Conservation (phyloP, 2,888 invertebrate species). For the Hipparchia semele region DNA sequence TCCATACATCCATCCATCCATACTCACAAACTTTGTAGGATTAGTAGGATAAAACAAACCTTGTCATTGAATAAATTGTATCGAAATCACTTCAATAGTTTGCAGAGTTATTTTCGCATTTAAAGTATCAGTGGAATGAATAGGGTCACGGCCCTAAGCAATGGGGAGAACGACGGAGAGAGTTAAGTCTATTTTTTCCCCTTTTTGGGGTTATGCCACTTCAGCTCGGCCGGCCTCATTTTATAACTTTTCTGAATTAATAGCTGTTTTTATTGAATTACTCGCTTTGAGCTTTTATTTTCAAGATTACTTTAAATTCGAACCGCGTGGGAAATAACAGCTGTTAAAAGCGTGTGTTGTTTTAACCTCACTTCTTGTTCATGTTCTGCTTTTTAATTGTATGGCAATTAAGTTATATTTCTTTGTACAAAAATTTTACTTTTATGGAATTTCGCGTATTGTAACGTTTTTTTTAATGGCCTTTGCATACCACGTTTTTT, state of each 20-base stretch:
- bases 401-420: not conserved
- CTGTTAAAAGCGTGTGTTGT: not conserved
- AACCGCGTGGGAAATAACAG: constrained; percentile 5
- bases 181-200: not conserved
- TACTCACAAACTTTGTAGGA: too few species aligned
- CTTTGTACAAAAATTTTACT: not conserved
- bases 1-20: too few species aligned
- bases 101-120: too few species aligned
- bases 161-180: too few species aligned
- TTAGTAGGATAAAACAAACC: too few species aligned
- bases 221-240: not conserved
- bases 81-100: too few species aligned
- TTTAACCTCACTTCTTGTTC: not conserved
- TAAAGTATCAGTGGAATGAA: too few species aligned
- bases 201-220: not conserved
- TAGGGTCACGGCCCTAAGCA: too few species aligned
- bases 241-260: constrained; percentile 13
- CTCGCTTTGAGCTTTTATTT: constrained; percentile 12
- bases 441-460: not conserved
- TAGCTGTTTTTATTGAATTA: constrained; percentile 20
- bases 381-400: not conserved
- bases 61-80: too few species aligned
- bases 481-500: too few species aligned
- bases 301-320: constrained; percentile 14
- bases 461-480: not conserved